Evolutionary conservation across 2,113 vertebrate genomes (phyloP).

Genomic region (Polypterus bichir): DNA sequence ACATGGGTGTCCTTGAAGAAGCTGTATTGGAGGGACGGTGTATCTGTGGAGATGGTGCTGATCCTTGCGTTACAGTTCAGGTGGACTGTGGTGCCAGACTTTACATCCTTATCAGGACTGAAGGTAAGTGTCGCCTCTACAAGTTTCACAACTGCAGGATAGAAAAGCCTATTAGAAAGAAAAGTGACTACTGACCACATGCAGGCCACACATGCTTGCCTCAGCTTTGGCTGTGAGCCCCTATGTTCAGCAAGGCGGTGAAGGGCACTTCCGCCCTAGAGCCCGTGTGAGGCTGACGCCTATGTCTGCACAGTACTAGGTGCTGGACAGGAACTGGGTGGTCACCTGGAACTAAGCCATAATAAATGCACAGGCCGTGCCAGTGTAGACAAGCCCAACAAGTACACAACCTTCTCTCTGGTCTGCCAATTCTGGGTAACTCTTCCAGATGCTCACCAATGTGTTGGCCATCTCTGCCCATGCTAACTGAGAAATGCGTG

Average conservation of each 20-base stretch:
- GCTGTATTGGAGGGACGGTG: slow-evolving; percentile 24
- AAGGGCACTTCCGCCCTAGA: background rate
- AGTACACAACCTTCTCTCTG: too few species aligned
- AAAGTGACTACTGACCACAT: too few species aligned
- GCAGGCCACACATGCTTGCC: too few species aligned
- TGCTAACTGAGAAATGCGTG: too few species aligned
- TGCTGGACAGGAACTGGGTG: too few species aligned
- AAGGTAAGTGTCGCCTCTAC: slow-evolving; percentile 22
- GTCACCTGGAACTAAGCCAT: too few species aligned
- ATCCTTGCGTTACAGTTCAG: slow-evolving; percentile 28
- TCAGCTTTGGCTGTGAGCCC: background rate
- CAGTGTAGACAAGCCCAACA: too few species aligned
- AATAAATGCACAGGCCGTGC: too few species aligned
- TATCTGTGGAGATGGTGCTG: background rate
- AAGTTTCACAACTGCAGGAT: slow-evolving; percentile 23
- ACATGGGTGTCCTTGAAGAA: slow-evolving; percentile 26
- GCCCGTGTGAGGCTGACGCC: background rate
- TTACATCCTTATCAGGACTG: slow-evolving; percentile 27
- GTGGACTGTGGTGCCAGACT: slow-evolving; percentile 29
- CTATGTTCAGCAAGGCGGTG: background rate
- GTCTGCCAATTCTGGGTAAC: too few species aligned
- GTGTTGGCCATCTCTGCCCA: too few species aligned
- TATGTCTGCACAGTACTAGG: too few species aligned
- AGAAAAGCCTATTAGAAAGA: background rate
- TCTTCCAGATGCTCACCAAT: too few species aligned